These are phyloP conservation scores for Sebastes hubbsi DNA, from an alignment of 2,797 vertebrate species.

Conservation along the genomic window DNA sequence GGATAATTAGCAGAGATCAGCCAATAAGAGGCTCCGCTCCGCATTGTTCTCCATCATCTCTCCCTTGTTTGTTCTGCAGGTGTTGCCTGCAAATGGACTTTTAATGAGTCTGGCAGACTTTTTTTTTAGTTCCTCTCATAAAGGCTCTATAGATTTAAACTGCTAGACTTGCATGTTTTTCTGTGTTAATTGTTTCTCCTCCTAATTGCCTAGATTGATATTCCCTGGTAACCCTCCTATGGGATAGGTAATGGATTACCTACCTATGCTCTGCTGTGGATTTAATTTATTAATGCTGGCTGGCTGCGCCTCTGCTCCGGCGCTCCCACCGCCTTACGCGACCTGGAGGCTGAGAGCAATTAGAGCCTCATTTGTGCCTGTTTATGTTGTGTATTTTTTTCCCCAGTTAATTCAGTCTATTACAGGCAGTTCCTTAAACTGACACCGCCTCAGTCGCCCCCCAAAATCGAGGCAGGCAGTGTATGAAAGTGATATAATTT, in stretches of 20 bases:
- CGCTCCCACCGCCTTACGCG: slow-evolving; percentile 29
- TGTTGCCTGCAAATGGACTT: slow-evolving; percentile 76
- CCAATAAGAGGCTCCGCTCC: slow-evolving; percentile 71
- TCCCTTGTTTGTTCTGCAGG: slow-evolving; percentile 68
- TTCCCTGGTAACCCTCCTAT: slow-evolving; percentile 66
- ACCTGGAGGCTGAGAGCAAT: slow-evolving; percentile 74
- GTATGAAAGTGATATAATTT: slow-evolving; percentile 70
- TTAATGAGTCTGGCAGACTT: slow-evolving; percentile 71
- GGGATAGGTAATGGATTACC: slow-evolving; percentile 76
- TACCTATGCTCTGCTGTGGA: slow-evolving; percentile 68
- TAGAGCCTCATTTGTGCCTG: slow-evolving; percentile 67
- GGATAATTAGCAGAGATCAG: slow-evolving; percentile 70
- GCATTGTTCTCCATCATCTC: slow-evolving; percentile 39
- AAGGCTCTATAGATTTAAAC: slow-evolving; percentile 49
- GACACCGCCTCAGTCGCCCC: slow-evolving; percentile 22
- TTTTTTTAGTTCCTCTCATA: slow-evolving; percentile 22
- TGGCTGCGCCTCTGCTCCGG: slow-evolving; percentile 48
- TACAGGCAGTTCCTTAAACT: slow-evolving; percentile 48
- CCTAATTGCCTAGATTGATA: slow-evolving; percentile 74
- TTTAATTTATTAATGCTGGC: slow-evolving; percentile 74
- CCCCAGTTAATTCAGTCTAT: slow-evolving; percentile 44
- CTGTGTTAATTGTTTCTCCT: slow-evolving; percentile 56
- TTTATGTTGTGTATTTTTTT: slow-evolving; percentile 39
- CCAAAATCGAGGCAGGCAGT: slow-evolving; percentile 42
- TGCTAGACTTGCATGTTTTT: slow-evolving; percentile 63